Evolutionary conservation across 2,113 vertebrate genomes (phyloP).

Genomic region (Cynoglossus semilaevis): DNA sequence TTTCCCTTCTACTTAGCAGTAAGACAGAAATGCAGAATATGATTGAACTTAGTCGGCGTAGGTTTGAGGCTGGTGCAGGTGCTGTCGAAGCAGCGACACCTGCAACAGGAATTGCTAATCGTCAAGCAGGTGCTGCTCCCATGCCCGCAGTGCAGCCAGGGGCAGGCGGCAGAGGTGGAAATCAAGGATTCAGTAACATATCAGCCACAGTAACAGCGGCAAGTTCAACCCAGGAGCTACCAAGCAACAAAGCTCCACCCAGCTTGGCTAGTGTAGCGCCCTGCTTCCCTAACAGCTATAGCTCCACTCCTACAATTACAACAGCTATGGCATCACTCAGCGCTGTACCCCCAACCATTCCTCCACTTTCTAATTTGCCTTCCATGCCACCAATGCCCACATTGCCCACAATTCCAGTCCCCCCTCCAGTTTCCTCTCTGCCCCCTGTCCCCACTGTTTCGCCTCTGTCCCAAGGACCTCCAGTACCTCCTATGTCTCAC

Average conservation of each 20-base stretch:
- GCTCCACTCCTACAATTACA: constrained; percentile 87
- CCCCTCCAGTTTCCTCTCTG: constrained; percentile 88
- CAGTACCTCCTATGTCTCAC: constrained; percentile 88
- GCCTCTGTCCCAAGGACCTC: constrained; percentile 86
- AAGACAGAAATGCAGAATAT: constrained; percentile 99
- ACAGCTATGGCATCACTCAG: constrained; percentile 75
- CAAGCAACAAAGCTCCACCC: constrained; percentile 83
- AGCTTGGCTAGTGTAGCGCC: constrained; percentile 83
- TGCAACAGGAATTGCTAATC: constrained; percentile 81
- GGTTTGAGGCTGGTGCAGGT: constrained; percentile 88
- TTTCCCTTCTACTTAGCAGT: constrained; percentile 96
- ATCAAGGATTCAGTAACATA: constrained; percentile 87
- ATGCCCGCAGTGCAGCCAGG: constrained; percentile 73
- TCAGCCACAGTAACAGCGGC: constrained; percentile 82
- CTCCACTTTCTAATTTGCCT: constrained; percentile 88
- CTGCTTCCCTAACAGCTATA: constrained; percentile 88
- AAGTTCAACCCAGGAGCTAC: constrained; percentile 83
- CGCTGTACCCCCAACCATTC: constrained; percentile 91
- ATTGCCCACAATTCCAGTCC: constrained; percentile 89
- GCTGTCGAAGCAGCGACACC: constrained; percentile 81
- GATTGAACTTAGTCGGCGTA: constrained; percentile 98
- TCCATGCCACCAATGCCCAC: constrained; percentile 92
- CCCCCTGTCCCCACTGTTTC: constrained; percentile 89
- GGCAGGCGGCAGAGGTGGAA: constrained; percentile 79
- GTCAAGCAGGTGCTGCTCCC: constrained; percentile 79